Evolutionary conservation across 2,113 vertebrate genomes (phyloP).

Genomic region (Pundamilia nyererei): DNA sequence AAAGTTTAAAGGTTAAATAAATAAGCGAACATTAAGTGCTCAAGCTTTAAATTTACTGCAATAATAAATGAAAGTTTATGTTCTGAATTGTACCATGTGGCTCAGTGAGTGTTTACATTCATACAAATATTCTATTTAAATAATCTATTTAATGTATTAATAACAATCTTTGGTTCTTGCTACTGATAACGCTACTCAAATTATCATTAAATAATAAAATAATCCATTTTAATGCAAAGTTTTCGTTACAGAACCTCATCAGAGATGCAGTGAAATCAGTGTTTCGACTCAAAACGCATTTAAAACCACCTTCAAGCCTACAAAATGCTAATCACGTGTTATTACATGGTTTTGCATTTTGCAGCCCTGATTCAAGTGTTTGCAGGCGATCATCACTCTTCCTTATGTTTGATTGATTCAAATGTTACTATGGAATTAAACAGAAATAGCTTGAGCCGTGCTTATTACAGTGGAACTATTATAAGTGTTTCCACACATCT

Average conservation of each 20-base stretch:
- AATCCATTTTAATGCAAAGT: background rate
- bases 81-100: background rate
- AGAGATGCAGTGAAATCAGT: background rate
- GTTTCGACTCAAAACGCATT: background rate
- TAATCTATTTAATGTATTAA: background rate
- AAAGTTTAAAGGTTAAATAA: background rate
- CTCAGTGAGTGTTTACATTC: background rate
- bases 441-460: background rate
- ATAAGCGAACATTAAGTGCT: background rate
- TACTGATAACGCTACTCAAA: background rate
- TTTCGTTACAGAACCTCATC: background rate
- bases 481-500: background rate
- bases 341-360: background rate
- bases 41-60: background rate
- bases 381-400: background rate
- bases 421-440: background rate
- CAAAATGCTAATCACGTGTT: background rate
- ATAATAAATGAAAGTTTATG: background rate
- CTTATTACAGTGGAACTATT: background rate
- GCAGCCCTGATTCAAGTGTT: background rate
- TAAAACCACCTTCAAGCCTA: background rate
- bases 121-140: background rate
- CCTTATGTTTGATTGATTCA: background rate
- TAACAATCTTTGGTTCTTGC: background rate
- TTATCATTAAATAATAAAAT: background rate